Base-by-base conservation (phyloP, 2,113 vertebrate genomes). In the Tylochromis polylepis region DNA sequence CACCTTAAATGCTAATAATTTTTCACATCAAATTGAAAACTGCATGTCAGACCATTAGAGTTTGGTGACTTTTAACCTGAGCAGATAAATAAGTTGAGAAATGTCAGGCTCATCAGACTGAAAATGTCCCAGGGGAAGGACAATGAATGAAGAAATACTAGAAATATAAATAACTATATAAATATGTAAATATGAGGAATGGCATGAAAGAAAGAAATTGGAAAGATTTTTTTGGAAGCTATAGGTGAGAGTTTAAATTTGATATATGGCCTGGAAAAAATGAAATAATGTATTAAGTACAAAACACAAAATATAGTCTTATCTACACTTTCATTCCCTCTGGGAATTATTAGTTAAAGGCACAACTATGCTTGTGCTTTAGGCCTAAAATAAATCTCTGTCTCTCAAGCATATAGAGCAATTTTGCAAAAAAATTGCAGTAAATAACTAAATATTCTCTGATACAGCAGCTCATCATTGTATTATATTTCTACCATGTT, bases 281-380 rank as follows among this genome's bases (percentile, higher is more conserved):
- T 86, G 75, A 83, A 58, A 55, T 78, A 87, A 89, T 81, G 49
- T 75, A 94, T 94, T 91, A 94, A 87, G 83, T 90, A 62, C 70
- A 46, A 34, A 92, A 43, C 87, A 93, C 82, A 89, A 94, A 91
- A 92, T 94, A 60, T 22, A 91, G 56, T 86, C 92, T 91, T 86
- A 85, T 43, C 85, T 95, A 91, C 90, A 96, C 78, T 91, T 95
- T 93, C 91, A 27, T 90, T 90, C 94, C 93, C 95, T 93, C 78
- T 80, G 92, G 96, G 93, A 91, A 82, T 55, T 81, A 83, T 93
- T 3, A 81, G 86, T 96, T 95, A 93, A 96, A 93, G 22, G 90
- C 89, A 92, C 92, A 80, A 90, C 87, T 94, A 93, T 57, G 83
- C 70, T 93, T 95, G 85, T 90, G 83, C 93, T 92, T 94, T 95